Evolutionary conservation across 1,140 invertebrate species (phyloP), one percentile per base, ranked within the genome.

Genomic region (Rhagoletis pomonella): DNA sequence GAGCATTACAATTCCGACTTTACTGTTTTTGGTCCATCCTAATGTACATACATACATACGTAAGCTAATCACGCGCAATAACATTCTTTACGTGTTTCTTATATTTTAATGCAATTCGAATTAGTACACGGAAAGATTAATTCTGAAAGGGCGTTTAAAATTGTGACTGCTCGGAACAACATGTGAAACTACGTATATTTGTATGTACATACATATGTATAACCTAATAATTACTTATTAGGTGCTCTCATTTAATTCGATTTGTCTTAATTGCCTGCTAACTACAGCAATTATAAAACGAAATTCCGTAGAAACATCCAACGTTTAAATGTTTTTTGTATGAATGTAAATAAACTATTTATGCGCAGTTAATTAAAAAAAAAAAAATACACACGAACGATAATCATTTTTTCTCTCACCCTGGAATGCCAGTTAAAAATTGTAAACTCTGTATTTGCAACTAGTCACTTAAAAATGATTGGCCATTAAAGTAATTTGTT

Each of bases 221-320:
- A 29, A 29, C 29, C 29, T 29, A 29, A 29, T 29, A 29, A 29
- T 29, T 29, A 29, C 29, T 29, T 29, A 29, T 29, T 29, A 55
- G 2, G 19, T 39, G 39, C 39, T 67, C 39, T 39, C 0, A 29
- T 65, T 65, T 29, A 5, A 6, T 14, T 39, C 64, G 10, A 67
- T 67, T 67, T 67, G 29, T 67, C 12, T 39, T 67, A 67, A 67
- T 67, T 67, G 39, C 19, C 64, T 67, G 64, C 64, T 67, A 67
- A 67, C 39, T 67, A 67, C 29, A 39, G 64, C 64, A 67, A 67
- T 19, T 39, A 42, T 2, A 67, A 42, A 42, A 42, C 64, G 29
- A 67, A 67, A 39, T 4, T 29, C 64, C 12, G 39, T 1, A 6
- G 64, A 67, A 67, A 12, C 62, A 64, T 64, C 9, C 10, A 29